Base-by-base conservation (phyloP, 2,888 invertebrate species). In the Pyrgus malvae region DNA sequence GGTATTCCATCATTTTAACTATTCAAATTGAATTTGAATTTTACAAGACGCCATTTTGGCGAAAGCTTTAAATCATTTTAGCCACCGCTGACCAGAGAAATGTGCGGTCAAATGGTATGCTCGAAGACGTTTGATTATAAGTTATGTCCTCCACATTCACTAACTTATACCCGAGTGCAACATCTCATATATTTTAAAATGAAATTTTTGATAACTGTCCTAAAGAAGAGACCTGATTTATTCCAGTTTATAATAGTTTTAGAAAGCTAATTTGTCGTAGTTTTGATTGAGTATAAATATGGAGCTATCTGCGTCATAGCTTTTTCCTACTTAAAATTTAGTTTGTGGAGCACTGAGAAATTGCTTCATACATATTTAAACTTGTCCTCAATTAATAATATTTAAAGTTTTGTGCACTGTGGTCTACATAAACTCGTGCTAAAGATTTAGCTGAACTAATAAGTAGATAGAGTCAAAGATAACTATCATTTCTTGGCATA, bases 111-210 rank as follows among this genome's bases (percentile, higher is more conserved):
- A 14, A 40, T 14, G 21, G 29, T 29, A 40, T 40, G 11, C 17
- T 23, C 11, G 40, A 49, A 49, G 48, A 49, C 40, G 38, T 49
- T 49, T 40, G 40, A 49, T 49, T 49, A 40, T 49, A 21, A 49
- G 29, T 40, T 49, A 38, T 40, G 48, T 49, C 42, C 27, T n/a
- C 42, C 29, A n/a, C 42, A 49, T 49, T 35, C 40, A 31, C 19
- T 38, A 48, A 48, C 19, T 48, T 48, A 48, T 48, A 48, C 25
- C 48, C n/a, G 37, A 25, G 37, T 37, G n/a, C 2, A 25, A 23
- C 23, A 46, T 37, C 37, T 37, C 27, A 48, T 48, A 38, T 48
- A 48, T 48, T 38, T 38, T 48, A 38, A 48, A 17, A 48, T 48
- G 27, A 27, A 48, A 38, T 48, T 48, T 38, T 29, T 21, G 25